phyloP scores from a whole-genome alignment of 1,140 invertebrate species.

The Trichoplusia ni region DNA sequence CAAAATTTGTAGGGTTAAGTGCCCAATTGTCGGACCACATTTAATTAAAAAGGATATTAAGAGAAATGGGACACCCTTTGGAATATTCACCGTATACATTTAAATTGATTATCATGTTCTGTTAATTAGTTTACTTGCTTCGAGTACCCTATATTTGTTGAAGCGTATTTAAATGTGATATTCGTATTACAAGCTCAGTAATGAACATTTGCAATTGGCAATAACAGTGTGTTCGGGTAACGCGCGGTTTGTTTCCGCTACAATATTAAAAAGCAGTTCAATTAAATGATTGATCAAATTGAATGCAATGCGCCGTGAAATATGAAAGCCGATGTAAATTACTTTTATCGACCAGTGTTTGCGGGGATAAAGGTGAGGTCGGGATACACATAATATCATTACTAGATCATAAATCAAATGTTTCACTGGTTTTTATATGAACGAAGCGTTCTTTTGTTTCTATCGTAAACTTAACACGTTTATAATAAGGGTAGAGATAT shows the following conservation, averaged over 20 bases:
- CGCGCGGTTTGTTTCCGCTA: not conserved
- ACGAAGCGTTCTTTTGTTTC: no score
- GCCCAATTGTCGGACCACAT: constrained; percentile 11
- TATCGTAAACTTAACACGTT: no score
- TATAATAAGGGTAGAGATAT: no score
- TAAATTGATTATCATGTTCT: not conserved
- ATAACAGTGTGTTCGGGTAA: not conserved
- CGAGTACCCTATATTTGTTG: no score
- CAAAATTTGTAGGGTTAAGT: not conserved
- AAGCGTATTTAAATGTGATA: not conserved
- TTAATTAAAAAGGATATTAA: constrained; percentile 17
- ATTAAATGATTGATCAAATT: constrained; percentile 18
- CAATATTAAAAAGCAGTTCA: constrained; percentile 7
- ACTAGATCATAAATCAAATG: no score
- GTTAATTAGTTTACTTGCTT: not conserved
- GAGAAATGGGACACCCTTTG: constrained; percentile 3
- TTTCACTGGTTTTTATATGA: no score
- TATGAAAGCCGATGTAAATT: constrained; percentile 15
- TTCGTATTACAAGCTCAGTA: not conserved
- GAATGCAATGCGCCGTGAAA: constrained; percentile 1
- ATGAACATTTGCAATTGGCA: not conserved
- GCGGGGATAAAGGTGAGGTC: not conserved
- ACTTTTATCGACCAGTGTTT: not conserved
- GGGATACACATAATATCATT: no score
- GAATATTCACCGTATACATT: not conserved